phyloP scores from a whole-genome alignment of 2,113 vertebrate species.

The Cyrtonyx montezumae region DNA sequence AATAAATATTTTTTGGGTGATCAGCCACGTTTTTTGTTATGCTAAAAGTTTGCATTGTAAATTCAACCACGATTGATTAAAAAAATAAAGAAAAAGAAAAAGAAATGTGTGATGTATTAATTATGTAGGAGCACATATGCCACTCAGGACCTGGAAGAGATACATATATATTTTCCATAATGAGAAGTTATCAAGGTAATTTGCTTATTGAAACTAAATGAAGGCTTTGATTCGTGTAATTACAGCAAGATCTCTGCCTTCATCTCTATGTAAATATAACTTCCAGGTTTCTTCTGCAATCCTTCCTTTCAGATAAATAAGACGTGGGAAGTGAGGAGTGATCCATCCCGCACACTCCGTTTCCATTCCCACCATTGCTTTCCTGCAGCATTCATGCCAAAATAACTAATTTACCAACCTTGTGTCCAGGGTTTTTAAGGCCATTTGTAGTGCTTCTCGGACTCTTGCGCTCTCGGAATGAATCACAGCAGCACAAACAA shows the following conservation, averaged over 20 bases:
- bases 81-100: background rate
- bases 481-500: background rate
- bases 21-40: slow-evolving; percentile 37
- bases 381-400: background rate
- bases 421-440: background rate
- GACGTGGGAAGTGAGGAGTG: fast-evolving
- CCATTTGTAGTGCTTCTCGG: background rate
- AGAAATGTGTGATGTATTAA: slow-evolving; percentile 30
- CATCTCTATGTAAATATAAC: slow-evolving; percentile 10
- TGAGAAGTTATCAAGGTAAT: slow-evolving; percentile 49
- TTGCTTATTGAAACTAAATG: slow-evolving; percentile 53
- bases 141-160: slow-evolving; percentile 46
- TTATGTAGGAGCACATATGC: slow-evolving; percentile 26
- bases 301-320: background rate
- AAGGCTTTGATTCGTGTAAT: slow-evolving; percentile 64
- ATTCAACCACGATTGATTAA: background rate
- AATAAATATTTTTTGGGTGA: slow-evolving; percentile 60
- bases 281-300: background rate
- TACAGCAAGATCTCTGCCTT: slow-evolving; percentile 32
- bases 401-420: background rate
- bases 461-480: background rate
- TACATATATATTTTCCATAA: slow-evolving; percentile 40
- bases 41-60: slow-evolving; percentile 56
- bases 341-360: fast-evolving
- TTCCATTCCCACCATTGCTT: fast-evolving